Percentiles rank a stretch among this genome's conserved stretches.
These are phyloP conservation scores for Pyralis farinalis DNA, from an alignment of 2,888 invertebrate species.

Conservation along the genomic window DNA sequence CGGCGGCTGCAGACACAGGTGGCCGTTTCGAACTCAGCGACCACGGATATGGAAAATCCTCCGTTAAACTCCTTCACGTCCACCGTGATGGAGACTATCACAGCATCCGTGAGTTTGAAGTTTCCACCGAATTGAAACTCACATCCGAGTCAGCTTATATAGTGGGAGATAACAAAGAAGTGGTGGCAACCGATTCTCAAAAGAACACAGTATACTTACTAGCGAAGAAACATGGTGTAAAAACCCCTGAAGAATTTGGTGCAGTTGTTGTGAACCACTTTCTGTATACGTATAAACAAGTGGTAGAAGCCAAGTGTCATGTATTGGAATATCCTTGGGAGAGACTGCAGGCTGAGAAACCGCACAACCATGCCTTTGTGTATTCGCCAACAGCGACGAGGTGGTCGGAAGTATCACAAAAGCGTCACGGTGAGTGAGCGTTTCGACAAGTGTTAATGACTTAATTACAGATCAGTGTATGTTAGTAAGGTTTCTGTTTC, in stretches of 20 bases:
- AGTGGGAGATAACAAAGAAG: slow-evolving; percentile 88
- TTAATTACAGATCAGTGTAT: neutral
- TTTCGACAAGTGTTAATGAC: too few species aligned
- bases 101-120: slow-evolving; percentile 87
- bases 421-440: slow-evolving; percentile 81
- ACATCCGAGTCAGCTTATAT: slow-evolving; percentile 86
- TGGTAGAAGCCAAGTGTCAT: slow-evolving; percentile 84
- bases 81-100: slow-evolving; percentile 84
- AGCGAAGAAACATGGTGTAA: slow-evolving; percentile 89
- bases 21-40: slow-evolving; percentile 82
- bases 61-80: slow-evolving; percentile 87
- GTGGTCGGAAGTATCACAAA: slow-evolving; percentile 85
- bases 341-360: slow-evolving; percentile 76
- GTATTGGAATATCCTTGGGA: slow-evolving; percentile 90
- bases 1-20: slow-evolving; percentile 65
- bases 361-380: slow-evolving; percentile 90
- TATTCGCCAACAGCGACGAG: slow-evolving; percentile 84
- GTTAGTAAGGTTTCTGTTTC: slow-evolving; percentile 15
- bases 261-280: slow-evolving; percentile 88
- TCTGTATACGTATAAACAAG: slow-evolving; percentile 87
- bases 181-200: slow-evolving; percentile 91
- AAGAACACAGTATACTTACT: slow-evolving; percentile 91
- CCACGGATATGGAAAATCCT: slow-evolving; percentile 88
- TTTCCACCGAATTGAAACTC: slow-evolving; percentile 85
- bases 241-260: slow-evolving; percentile 89